phyloP scores from a whole-genome alignment of 2,888 invertebrate genomes.

The Dinocampus coccinellae region DNA sequence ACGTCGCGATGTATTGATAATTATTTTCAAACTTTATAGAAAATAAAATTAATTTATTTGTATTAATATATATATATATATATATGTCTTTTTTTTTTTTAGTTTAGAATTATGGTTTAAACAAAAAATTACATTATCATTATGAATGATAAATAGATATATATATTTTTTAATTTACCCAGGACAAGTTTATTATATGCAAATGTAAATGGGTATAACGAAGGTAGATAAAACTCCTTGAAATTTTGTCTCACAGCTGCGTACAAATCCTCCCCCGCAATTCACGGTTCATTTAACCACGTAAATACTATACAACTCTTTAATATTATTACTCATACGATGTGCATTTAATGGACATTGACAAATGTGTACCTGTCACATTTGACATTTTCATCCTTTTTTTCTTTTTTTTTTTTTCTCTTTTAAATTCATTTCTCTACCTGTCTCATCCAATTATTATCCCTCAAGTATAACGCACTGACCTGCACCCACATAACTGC shows the following conservation, averaged over 20 bases:
- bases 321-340: constrained; percentile 49
- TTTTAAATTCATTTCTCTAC: not conserved
- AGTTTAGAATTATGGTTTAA: too few species aligned
- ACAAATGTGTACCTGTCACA: constrained; percentile 44
- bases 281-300: constrained; percentile 61
- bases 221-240: not conserved
- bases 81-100: too few species aligned
- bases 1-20: too few species aligned
- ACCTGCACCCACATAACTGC: too few species aligned
- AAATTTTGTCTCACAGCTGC: constrained; percentile 52
- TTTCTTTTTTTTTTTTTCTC: not conserved
- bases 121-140: too few species aligned
- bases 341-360: constrained; percentile 51
- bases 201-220: not conserved
- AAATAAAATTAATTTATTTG: too few species aligned
- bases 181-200: not conserved
- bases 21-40: too few species aligned
- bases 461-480: too few species aligned
- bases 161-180: too few species aligned
- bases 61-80: too few species aligned
- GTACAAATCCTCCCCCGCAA: constrained; percentile 57
- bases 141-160: too few species aligned
- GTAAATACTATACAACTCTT: constrained; percentile 66
- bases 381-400: not conserved
- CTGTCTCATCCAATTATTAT: too few species aligned